Base-by-base conservation (phyloP, 1,140 invertebrate genomes). In the Diorhabda elongata region DNA sequence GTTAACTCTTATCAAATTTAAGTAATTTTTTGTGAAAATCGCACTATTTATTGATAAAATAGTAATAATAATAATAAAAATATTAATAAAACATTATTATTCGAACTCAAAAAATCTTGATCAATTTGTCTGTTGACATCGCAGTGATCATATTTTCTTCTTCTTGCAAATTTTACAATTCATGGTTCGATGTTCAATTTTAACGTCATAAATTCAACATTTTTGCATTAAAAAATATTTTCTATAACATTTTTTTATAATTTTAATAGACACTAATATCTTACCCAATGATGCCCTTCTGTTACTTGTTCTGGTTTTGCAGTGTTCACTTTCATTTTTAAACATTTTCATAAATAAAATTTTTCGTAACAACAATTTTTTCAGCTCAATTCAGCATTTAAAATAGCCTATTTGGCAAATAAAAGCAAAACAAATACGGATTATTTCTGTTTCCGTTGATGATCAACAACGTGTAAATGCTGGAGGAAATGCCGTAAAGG, bases 251-350 rank as follows among this genome's bases (percentile, higher is more conserved):
- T 3, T 2, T 2, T 52, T 52, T 52, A 52, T 52, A 8, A 4
- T 52, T 52, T 8, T 52, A 61, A 61, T 7, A 6, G 59, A 45
- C 72, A 26, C 26, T 26, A 26, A 26, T 26, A 26, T 26, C 26
- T 75, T 69, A 78, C 76, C 77, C 76, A 78, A 26, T 70, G 69
- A 73, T 77, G 70, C 69, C 59, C 58, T 9, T 42, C 67, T 52
- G 68, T 65, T 56, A 66, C 61, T 62, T 71, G 70, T 64, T 66
- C 62, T 69, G 62, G 52, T 64, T 77, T 71, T 71, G 69, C 74
- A 56, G 66, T 58, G 44, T 70, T 52, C 67, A 75, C 76, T 73
- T 77, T 77, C 76, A 77, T 77, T 66, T 74, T 74, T 70, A 73
- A 71, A 56, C 69, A 73, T 77, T 64, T 72, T 73, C n/a, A 60